Conservation (phyloP, 2,797 vertebrate species). For the Buphagus erythrorhynchus region DNA sequence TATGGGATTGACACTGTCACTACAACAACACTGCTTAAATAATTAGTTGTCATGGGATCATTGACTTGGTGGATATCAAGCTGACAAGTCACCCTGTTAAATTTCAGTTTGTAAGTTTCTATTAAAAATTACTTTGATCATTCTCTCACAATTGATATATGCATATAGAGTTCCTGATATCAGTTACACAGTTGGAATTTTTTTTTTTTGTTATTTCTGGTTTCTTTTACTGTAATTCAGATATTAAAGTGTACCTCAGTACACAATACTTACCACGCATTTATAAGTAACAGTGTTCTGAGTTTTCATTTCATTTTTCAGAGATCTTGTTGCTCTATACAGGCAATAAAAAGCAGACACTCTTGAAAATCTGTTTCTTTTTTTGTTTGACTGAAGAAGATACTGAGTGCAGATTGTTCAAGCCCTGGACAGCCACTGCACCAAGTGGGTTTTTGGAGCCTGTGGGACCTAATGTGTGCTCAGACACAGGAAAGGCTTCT, state of each 20-base stretch:
- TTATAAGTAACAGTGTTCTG: background rate
- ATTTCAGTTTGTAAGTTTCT: background rate
- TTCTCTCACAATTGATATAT: background rate
- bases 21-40: background rate
- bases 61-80: background rate
- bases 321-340: background rate
- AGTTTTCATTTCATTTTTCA: background rate
- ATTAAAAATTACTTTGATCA: background rate
- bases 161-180: background rate
- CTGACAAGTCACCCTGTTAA: background rate
- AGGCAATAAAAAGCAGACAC: background rate
- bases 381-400: background rate
- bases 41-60: background rate
- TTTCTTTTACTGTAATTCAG: background rate
- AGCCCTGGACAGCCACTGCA: background rate
- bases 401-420: accelerated
- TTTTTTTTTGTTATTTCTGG: background rate
- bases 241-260: background rate
- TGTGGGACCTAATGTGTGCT: background rate
- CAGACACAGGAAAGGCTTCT: background rate
- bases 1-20: background rate
- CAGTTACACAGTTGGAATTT: background rate
- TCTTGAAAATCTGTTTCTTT: background rate
- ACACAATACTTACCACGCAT: background rate
- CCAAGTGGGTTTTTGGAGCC: background rate